Percentiles rank a stretch among this genome's conserved stretches.
These are phyloP conservation scores for Phoenoteleia sp. DNA, from an alignment of 2,888 invertebrate genomes.

Conservation along the genomic window DNA sequence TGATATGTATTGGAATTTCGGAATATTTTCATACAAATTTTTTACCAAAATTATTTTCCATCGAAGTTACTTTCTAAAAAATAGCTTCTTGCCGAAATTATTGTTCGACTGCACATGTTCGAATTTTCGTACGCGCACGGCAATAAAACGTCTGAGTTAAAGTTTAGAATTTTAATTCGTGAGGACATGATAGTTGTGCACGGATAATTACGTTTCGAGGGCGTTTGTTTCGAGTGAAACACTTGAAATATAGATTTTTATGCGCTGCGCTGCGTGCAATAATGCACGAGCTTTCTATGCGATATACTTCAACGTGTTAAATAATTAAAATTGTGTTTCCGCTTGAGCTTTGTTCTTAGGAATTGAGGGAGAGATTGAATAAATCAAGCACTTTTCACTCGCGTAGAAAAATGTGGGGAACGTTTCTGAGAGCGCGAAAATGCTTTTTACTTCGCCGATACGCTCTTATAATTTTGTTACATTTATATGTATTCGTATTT, in stretches of 20 bases:
- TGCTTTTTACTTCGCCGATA: constrained; percentile 12
- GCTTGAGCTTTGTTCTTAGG: constrained; percentile 25
- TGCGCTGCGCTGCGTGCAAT: not conserved
- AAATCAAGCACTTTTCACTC: constrained; percentile 34
- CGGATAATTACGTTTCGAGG: constrained; percentile 3
- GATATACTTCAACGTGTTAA: constrained; percentile 21
- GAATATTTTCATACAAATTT: no score
- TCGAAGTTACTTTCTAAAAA: no score
- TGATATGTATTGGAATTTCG: no score
- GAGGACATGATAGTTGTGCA: not conserved
- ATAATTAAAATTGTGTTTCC: constrained; percentile 31
- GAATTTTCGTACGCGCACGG: not conserved
- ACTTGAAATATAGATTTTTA: constrained; percentile 24
- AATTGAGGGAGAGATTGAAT: constrained; percentile 23
- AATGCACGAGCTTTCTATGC: not conserved
- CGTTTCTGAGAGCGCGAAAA: constrained; percentile 27
- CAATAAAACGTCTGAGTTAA: not conserved
- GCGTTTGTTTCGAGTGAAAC: constrained; percentile 4
- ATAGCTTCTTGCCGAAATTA: not conserved
- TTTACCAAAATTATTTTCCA: no score
- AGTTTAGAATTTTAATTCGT: constrained; percentile 1
- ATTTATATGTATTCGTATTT: constrained; percentile 1
- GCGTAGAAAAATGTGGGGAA: constrained; percentile 31
- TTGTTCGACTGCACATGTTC: not conserved
- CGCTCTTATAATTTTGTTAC: constrained; percentile 15